phyloP scores from a whole-genome alignment of 2,113 vertebrate genomes.

The Eonycteris spelaea region DNA sequence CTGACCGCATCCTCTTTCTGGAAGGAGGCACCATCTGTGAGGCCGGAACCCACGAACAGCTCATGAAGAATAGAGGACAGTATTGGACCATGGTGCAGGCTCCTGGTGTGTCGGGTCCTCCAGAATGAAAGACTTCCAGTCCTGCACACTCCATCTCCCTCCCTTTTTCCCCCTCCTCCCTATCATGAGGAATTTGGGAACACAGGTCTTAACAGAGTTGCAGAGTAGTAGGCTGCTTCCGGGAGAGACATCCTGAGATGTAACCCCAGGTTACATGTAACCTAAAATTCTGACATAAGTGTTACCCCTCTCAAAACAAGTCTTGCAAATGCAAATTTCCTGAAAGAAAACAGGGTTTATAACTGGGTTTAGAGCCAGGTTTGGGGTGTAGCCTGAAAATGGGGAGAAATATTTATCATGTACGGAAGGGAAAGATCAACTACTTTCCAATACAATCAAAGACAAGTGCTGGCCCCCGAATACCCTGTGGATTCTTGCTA shows the following conservation, averaged over 20 bases:
- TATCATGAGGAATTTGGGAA: background rate
- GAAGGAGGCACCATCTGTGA: slow-evolving; percentile 84
- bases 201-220: background rate
- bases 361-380: background rate
- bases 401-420: background rate
- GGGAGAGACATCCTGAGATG: background rate
- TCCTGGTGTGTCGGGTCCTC: background rate
- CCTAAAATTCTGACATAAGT: background rate
- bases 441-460: background rate
- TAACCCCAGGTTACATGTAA: background rate
- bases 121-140: slow-evolving; percentile 22
- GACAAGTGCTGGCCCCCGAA: background rate
- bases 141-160: too few relatives aligned
- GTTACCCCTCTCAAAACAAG: background rate
- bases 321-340: background rate
- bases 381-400: background rate
- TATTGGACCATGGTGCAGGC: slow-evolving; percentile 82
- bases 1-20: slow-evolving; percentile 86
- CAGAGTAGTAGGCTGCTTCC: background rate
- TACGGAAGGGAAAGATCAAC: background rate
- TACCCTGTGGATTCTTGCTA: background rate
- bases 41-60: slow-evolving; percentile 84
- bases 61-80: slow-evolving; percentile 78
- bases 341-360: background rate
- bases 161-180: background rate